These are phyloP conservation scores for Nanorana parkeri DNA, from an alignment of 2,113 vertebrate genomes.

Conservation along the genomic window DNA sequence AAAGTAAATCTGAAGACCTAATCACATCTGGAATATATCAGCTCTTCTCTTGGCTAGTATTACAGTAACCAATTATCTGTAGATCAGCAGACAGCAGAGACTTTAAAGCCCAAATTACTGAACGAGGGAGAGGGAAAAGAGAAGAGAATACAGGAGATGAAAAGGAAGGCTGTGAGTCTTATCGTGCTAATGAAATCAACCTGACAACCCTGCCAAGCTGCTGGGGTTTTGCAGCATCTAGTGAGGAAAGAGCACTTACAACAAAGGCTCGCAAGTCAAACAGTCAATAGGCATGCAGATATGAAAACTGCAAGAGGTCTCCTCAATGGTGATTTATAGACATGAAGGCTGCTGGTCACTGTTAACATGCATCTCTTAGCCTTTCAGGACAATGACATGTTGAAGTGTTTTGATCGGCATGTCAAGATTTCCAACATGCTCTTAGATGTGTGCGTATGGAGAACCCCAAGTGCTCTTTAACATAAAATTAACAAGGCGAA, in stretches of 20 bases:
- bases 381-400: constrained; percentile 62
- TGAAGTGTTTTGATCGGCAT: constrained; percentile 62
- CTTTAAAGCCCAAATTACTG: constrained; percentile 85
- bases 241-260: constrained; percentile 71
- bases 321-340: constrained; percentile 61
- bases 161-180: constrained; percentile 79
- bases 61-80: constrained; percentile 89
- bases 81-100: constrained; percentile 86
- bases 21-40: constrained; percentile 93
- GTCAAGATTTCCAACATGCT: constrained; percentile 56
- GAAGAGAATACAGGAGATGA: constrained; percentile 74
- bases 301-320: constrained; percentile 56
- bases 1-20: constrained; percentile 81
- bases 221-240: constrained; percentile 71
- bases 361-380: constrained; percentile 59
- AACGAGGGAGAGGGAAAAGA: constrained; percentile 72
- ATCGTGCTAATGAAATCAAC: constrained; percentile 83
- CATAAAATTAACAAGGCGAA: constrained; percentile 61
- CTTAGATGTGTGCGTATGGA: constrained; percentile 35
- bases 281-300: constrained; percentile 66
- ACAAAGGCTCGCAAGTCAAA: constrained; percentile 70
- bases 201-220: constrained; percentile 74
- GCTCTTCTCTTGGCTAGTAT: constrained; percentile 86
- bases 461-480: constrained; percentile 54
- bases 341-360: constrained; percentile 39